Base-by-base conservation (phyloP, 2,797 vertebrate species). In the Emys orbicularis region DNA sequence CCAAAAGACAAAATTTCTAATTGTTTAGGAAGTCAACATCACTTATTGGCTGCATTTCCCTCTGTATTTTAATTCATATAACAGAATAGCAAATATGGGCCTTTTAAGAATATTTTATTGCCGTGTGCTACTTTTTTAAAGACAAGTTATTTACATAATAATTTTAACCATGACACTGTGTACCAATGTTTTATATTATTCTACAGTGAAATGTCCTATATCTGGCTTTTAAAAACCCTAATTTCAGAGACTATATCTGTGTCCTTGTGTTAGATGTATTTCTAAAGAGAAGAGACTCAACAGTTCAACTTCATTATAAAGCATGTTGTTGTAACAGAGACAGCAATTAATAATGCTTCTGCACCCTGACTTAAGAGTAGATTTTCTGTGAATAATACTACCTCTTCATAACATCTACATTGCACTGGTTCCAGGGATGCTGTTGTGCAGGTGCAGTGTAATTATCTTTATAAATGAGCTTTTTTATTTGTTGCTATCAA, bases 181-280 rank as follows among this genome's bases (percentile, higher is more conserved):
- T 96, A 91, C 95, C 93, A 92, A 96, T 95, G 90, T 94, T 97
- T 93, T 91, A 27, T 95, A 89, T 93, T 94, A 92, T 93, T 61
- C 34, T 83, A 79, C 10, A 80, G 9, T 80, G 79, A 54, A 59
- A 54, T 86, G 29, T 31, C 31, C 65, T 68, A 10, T 68, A 68
- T 37, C 18, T 68, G 23, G 50, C 57, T 84, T 83, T 37, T 82
- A 85, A 91, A 89, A 92, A 37, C 53, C 77, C 65, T 94, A 13
- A 29, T 53, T 93, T 90, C 41, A 5, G 72, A 53, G 1, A n/a
- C 19, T 8, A 56, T 68, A 44, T 18, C 25, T 85, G 15, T 88
- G 72, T 94, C 54, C 25, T 2, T 29, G 18, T 79, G 19, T 79
- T 47, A 47, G n/a, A 57, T 29, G 72, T 25, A 44, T 27, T 44